Conservation (phyloP, 1,140 invertebrate genomes). For the Elysia chlorotica region DNA sequence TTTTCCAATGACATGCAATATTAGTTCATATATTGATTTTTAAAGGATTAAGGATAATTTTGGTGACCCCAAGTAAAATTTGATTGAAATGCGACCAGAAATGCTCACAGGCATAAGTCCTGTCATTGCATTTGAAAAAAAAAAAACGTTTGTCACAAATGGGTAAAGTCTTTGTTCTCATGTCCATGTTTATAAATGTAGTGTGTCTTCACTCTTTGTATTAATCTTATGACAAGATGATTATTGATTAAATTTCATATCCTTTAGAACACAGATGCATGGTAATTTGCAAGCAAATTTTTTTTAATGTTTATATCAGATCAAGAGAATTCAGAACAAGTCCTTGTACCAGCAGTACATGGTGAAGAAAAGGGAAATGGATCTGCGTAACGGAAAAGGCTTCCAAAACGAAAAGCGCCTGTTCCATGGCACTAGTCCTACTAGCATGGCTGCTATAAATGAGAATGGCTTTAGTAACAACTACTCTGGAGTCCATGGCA, state of each 20-base stretch:
- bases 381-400: conserved; percentile 17
- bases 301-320: conserved; percentile 25
- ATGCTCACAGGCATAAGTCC: too few relatives aligned
- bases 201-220: neutral
- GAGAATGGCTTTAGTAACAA: conserved; percentile 46
- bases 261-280: neutral
- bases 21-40: too few relatives aligned
- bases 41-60: too few relatives aligned
- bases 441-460: conserved; percentile 38
- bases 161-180: too few relatives aligned
- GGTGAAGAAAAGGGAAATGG: conserved; percentile 34
- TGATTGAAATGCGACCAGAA: too few relatives aligned
- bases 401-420: conserved; percentile 38
- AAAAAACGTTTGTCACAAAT: too few relatives aligned
- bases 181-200: neutral
- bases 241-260: neutral
- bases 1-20: too few relatives aligned
- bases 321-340: conserved; percentile 43
- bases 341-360: conserved; percentile 38
- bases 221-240: neutral
- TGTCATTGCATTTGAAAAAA: too few relatives aligned
- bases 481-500: conserved; percentile 51
- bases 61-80: too few relatives aligned
- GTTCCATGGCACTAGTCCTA: conserved; percentile 43
- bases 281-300: neutral